These are phyloP conservation scores for Hyposoter didymator DNA, from an alignment of 2,888 invertebrate genomes.

Conservation along the genomic window DNA sequence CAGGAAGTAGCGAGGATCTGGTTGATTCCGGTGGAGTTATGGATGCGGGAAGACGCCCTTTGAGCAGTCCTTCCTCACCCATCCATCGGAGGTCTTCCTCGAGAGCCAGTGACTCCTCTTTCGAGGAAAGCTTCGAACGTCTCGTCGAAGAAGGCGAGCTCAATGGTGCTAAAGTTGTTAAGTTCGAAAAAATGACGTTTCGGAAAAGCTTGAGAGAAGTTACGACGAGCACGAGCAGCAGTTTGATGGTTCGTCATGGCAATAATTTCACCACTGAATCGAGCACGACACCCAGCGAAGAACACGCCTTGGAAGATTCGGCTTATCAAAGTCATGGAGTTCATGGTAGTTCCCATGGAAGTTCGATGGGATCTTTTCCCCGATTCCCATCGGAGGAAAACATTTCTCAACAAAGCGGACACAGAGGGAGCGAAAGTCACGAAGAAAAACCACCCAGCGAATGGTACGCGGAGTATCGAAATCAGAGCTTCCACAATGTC, in stretches of 20 bases:
- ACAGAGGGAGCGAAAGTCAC: slow-evolving; percentile 55
- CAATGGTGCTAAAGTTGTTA: slow-evolving; percentile 88
- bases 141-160: slow-evolving; percentile 88
- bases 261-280: slow-evolving; percentile 72
- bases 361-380: slow-evolving; percentile 85
- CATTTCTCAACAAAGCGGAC: slow-evolving; percentile 74
- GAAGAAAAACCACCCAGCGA: slow-evolving; percentile 84
- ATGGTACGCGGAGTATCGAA: slow-evolving; percentile 87
- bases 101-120: slow-evolving; percentile 82
- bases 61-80: slow-evolving; percentile 79
- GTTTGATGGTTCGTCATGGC: slow-evolving; percentile 36
- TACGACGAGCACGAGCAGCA: slow-evolving; percentile 75
- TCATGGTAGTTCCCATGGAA: slow-evolving; percentile 83
- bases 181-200: slow-evolving; percentile 90
- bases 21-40: slow-evolving; percentile 74
- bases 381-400: slow-evolving; percentile 86
- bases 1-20: slow-evolving; percentile 81
- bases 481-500: slow-evolving; percentile 87
- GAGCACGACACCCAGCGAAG: slow-evolving; percentile 86
- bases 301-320: slow-evolving; percentile 85
- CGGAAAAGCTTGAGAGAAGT: slow-evolving; percentile 88
- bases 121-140: slow-evolving; percentile 85
- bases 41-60: slow-evolving; percentile 72
- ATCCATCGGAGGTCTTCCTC: slow-evolving; percentile 79
- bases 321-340: slow-evolving; percentile 86